Evolutionary conservation across 2,113 vertebrate genomes (phyloP).

Genomic region (Mesocricetus auratus): DNA sequence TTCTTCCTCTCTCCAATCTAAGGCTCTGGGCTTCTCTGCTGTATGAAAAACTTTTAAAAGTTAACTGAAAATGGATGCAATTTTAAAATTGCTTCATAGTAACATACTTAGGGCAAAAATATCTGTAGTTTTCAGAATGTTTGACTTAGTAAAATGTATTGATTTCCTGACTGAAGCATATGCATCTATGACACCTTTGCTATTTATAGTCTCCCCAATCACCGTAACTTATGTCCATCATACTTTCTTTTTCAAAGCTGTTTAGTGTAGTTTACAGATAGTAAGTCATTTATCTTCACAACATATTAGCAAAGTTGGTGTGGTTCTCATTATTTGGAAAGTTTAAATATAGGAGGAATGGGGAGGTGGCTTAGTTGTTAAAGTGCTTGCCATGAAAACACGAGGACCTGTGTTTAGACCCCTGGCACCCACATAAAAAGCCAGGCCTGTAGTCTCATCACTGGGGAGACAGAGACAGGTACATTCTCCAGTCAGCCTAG

Average conservation of each 20-base stretch:
- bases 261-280: constrained; percentile 42
- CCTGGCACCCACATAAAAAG: neutral
- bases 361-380: neutral
- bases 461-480: neutral
- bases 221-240: constrained; percentile 38
- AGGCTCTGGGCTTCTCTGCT: constrained; percentile 68
- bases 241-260: constrained; percentile 17
- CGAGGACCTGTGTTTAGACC: neutral
- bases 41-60: constrained; percentile 69
- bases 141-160: constrained; percentile 38
- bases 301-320: neutral
- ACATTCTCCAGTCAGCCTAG: neutral
- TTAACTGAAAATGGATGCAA: constrained; percentile 30
- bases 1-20: constrained; percentile 60
- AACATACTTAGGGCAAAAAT: constrained; percentile 36
- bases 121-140: neutral
- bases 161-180: neutral
- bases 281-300: constrained; percentile 71
- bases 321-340: constrained; percentile 57
- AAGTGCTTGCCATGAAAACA: neutral
- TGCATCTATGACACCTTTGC: neutral
- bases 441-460: neutral
- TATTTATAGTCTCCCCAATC: constrained; percentile 53
- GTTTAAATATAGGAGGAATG: neutral
- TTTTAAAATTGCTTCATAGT: constrained; percentile 49